Evolutionary conservation across 2,888 invertebrate genomes (phyloP).

Genomic region (Carterocephalus palaemon): DNA sequence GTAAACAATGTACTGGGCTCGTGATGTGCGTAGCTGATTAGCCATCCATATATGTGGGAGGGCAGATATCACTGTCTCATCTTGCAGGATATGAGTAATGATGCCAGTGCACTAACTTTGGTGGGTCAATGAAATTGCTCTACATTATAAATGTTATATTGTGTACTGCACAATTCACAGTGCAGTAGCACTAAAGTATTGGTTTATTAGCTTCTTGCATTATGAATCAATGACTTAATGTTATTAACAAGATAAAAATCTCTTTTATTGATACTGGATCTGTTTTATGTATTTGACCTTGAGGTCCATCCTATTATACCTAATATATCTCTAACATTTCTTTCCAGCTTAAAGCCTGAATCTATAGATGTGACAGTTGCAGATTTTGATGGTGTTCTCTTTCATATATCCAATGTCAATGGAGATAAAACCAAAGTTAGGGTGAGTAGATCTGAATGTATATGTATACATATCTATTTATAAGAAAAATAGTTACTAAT

Average conservation of each 20-base stretch:
- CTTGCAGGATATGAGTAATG: conserved; percentile 45
- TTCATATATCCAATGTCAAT: conserved; percentile 98
- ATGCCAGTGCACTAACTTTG: conserved; percentile 18
- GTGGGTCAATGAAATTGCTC: conserved; percentile 21
- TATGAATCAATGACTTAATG: no score
- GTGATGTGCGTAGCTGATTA: conserved; percentile 34
- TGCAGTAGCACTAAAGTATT: background rate
- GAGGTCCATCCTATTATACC: no score
- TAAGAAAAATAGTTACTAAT: no score
- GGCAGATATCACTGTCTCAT: conserved; percentile 27
- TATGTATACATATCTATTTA: no score
- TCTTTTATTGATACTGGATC: no score
- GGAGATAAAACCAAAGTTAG: conserved; percentile 98
- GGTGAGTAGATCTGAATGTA: conserved; percentile 80
- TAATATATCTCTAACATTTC: conserved; percentile 25
- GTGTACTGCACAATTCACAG: conserved; percentile 10
- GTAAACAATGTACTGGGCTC: conserved; percentile 54
- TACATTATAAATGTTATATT: conserved; percentile 5
- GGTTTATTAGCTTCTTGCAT: background rate
- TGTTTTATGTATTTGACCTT: no score
- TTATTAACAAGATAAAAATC: no score
- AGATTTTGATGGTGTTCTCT: conserved; percentile 99
- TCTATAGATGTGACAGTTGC: conserved; percentile 95
- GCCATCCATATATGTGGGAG: conserved; percentile 29
- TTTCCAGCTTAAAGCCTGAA: conserved; percentile 94